Conservation (phyloP, 2,888 invertebrate genomes). For the Trissolcus japonicus region DNA sequence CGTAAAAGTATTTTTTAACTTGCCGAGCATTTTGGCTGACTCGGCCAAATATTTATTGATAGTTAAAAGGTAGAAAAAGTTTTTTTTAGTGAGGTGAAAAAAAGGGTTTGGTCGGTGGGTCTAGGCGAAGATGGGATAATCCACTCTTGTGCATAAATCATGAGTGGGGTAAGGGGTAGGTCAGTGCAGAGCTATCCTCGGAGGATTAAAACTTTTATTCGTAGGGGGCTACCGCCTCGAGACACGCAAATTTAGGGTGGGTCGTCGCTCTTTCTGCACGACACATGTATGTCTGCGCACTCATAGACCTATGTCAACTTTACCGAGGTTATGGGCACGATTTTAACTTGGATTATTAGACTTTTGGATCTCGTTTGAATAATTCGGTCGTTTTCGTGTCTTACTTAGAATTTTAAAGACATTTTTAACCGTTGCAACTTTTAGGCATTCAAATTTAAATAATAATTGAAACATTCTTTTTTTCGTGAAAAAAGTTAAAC, state of each 20-base stretch:
- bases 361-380: conserved; percentile 19
- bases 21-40: no score
- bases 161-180: conserved; percentile 70
- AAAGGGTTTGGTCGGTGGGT: conserved; percentile 60
- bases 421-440: neutral
- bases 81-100: conserved; percentile 3
- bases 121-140: conserved; percentile 60
- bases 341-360: conserved; percentile 44
- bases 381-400: neutral
- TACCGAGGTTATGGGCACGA: conserved; percentile 28
- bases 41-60: conserved; percentile 6
- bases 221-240: conserved; percentile 64
- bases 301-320: conserved; percentile 46
- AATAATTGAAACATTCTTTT: neutral
- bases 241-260: conserved; percentile 74
- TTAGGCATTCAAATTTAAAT: conserved; percentile 1
- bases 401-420: neutral
- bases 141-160: conserved; percentile 71
- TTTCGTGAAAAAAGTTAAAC: no score
- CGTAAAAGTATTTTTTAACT: neutral
- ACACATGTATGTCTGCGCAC: conserved; percentile 39
- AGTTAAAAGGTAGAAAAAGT: conserved; percentile 34
- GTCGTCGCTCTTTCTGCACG: conserved; percentile 61
- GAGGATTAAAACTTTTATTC: conserved; percentile 71
- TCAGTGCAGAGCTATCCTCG: conserved; percentile 69